Percentiles rank a stretch among this genome's conserved stretches.
phyloP scores from a whole-genome alignment of 2,113 vertebrate genomes.

The Pseudois nayaur region DNA sequence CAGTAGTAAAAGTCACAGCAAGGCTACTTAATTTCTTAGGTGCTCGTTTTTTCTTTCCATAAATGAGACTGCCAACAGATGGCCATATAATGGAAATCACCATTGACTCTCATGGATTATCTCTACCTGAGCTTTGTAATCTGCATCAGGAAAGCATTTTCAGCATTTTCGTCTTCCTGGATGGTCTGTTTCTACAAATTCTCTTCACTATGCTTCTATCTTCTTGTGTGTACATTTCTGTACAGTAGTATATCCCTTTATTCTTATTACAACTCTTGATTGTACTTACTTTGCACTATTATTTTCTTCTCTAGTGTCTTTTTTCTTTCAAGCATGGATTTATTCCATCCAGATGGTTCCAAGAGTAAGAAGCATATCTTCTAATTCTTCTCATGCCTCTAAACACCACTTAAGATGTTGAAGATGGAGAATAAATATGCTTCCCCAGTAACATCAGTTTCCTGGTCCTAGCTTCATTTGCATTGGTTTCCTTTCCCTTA shows the following conservation, averaged over 20 bases:
- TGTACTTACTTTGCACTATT: background rate
- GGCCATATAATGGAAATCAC: background rate
- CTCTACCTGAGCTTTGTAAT: background rate
- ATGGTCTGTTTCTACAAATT: background rate
- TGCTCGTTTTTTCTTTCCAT: background rate
- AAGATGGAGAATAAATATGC: constrained; percentile 35
- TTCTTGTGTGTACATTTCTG: background rate
- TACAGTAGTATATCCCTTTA: background rate
- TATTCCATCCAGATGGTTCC: constrained; percentile 50
- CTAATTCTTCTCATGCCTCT: constrained; percentile 42
- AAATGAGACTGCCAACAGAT: background rate
- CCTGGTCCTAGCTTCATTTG: constrained; percentile 22
- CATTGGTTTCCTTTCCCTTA: constrained; percentile 18
- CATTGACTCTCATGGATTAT: background rate
- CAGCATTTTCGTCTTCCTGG: background rate
- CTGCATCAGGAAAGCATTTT: background rate
- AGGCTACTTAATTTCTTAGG: background rate
- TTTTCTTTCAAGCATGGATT: constrained; percentile 48
- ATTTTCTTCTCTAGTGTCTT: constrained; percentile 14
- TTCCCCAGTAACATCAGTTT: background rate
- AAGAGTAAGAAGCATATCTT: constrained; percentile 34
- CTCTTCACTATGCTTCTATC: background rate
- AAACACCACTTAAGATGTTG: constrained; percentile 24
- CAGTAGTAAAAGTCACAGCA: constrained; percentile 4
- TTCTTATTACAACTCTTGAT: background rate